Conservation (phyloP, 2,797 vertebrate genomes). For the Anguilla pacifica region DNA sequence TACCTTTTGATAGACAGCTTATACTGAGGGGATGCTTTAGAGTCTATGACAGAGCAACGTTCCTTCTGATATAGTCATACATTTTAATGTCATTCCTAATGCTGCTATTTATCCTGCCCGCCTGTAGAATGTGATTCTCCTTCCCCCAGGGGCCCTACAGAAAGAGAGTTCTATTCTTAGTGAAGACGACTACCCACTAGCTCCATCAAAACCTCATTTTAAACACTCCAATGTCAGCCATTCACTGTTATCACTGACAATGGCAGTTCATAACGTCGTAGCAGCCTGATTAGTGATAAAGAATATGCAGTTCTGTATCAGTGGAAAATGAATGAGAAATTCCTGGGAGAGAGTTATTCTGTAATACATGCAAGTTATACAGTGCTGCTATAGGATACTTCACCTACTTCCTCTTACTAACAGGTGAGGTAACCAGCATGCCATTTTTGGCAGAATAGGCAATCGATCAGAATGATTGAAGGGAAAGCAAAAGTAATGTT, state of each 20-base stretch:
- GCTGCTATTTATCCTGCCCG: conserved; percentile 18
- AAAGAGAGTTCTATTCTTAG: conserved; percentile 12
- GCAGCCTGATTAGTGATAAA: background rate
- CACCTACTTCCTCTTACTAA: background rate
- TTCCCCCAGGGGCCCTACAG: background rate
- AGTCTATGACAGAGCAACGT: background rate
- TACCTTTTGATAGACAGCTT: background rate
- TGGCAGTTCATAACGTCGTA: background rate
- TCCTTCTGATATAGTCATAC: conserved; percentile 15
- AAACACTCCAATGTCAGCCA: conserved; percentile 4
- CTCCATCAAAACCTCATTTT: conserved; percentile 21
- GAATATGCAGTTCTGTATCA: background rate
- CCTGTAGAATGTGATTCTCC: background rate
- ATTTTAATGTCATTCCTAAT: conserved; percentile 34
- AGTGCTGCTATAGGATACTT: background rate
- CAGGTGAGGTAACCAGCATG: background rate
- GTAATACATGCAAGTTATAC: no score
- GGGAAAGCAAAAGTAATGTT: no score
- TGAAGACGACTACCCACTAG: background rate
- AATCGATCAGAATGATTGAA: no score
- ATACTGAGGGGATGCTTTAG: background rate
- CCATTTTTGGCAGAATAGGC: no score
- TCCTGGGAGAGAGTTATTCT: background rate
- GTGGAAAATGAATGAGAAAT: background rate
- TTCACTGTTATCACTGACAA: background rate